Percentiles rank a stretch among this genome's conserved stretches.
Conservation (phyloP, 2,113 vertebrate genomes). For the Xiphorhynchus elegans region DNA sequence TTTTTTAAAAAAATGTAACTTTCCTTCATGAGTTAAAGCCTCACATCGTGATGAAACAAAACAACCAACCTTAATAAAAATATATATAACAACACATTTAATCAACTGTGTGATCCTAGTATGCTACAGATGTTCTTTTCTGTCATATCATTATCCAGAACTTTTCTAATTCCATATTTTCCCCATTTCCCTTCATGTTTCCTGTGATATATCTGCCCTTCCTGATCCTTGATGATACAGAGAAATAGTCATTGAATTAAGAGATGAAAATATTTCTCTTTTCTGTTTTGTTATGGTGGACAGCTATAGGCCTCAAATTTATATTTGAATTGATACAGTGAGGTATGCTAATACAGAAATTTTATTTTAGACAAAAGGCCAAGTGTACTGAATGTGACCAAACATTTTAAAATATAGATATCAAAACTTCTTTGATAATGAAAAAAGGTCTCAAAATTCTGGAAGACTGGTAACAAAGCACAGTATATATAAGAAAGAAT, state of each 20-base stretch:
- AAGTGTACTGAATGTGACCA: not conserved
- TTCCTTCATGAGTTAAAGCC: not conserved
- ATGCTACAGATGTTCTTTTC: not conserved
- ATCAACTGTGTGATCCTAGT: not conserved
- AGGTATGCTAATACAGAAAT: not conserved
- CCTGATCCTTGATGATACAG: not conserved
- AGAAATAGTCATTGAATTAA: not conserved
- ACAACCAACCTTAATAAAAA: not conserved
- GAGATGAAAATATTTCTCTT: not conserved
- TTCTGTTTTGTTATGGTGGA: not conserved
- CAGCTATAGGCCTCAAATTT: not conserved
- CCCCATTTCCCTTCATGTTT: not conserved
- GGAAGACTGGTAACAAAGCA: not conserved
- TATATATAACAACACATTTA: not conserved
- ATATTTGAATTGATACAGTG: not conserved
- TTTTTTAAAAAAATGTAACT: not conserved
- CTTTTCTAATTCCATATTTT: not conserved
- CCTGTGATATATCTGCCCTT: accelerated
- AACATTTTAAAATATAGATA: not conserved
- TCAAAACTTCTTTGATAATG: not conserved
- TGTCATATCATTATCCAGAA: not conserved
- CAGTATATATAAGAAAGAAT: not conserved
- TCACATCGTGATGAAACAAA: not conserved
- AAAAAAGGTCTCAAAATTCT: not conserved
- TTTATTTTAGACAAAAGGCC: not conserved